Base-by-base conservation (phyloP, 2,888 invertebrate genomes). In the Podabrus alpinus region DNA sequence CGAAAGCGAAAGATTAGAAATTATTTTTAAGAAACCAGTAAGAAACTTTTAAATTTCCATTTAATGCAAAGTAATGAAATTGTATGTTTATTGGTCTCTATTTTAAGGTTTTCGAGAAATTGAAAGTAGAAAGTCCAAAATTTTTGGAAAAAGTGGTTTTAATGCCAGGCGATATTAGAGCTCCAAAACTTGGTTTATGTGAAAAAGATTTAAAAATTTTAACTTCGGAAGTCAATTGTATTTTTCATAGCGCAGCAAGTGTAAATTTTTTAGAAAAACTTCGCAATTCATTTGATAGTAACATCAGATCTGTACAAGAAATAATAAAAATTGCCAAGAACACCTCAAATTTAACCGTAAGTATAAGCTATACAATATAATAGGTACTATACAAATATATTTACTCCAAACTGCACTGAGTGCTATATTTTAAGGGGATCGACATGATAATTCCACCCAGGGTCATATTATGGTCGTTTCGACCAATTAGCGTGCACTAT, bases 311-410 rank as follows among this genome's bases (percentile, higher is more conserved):
- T 0, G 88, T 90, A 0, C 80, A 87, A 59, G 90, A 90, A 72
- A 84, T 89, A 78, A 80, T 90, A 17, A 75, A 79, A 0, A 81
- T 90, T 4, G 90, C 89, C 0, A 80, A 76, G 66, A 76, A 83
- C 61, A 92, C 93, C 88, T 88, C 88, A 68, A 88, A 90, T 24
- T 86, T 94, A 21, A 90, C 90, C 87, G 92, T 91, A 82, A 83
- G 73, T 45, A 45, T 1, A 45, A 29, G 21, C 21, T 21, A 7
- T 0, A 21, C 7, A 7, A 3, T 3, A 21, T 3, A 19, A 19
- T 19, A 19, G 4, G 2, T 19, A 19, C 4, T n/a, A n/a, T n/a
- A n/a, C n/a, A n/a, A n/a, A n/a, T n/a, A n/a, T n/a, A n/a, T n/a
- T n/a, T n/a, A n/a, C n/a, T n/a, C n/a, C n/a, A n/a, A n/a, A n/a